Base-by-base conservation (phyloP, 2,888 invertebrate genomes). In the Smittia sp. region DNA sequence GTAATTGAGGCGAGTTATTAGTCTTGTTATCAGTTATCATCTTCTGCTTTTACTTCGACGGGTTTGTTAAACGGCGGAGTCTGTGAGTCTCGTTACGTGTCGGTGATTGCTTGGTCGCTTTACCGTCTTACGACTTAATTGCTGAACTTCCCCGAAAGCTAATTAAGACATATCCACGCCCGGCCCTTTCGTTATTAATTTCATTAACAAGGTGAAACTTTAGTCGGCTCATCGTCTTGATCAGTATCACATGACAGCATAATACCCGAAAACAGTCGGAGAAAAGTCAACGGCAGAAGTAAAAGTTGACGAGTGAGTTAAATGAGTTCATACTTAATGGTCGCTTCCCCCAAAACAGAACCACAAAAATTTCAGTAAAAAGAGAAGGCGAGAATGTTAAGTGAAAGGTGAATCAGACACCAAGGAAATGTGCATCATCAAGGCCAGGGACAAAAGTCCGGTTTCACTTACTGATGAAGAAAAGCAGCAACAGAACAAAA, bases 391-490 rank as follows among this genome's bases (percentile, higher is more conserved):
- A 63, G 24, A 63, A 63, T 25, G 20, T 66, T 66, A 38, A 66
- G 66, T 66, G 66, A 66, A 66, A 66, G 66, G 66, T 66, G 66
- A 66, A 18, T 66, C 38, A 38, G 58, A 18, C 58, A 58, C 58
- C 46, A 46, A 2, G n/a, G 46, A 58, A 58, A 18, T 38, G 38
- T 9, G 32, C 32, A 32, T 65, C 66, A 66, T 66, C 38, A 66
- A 66, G 66, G 66, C 38, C 66, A 58, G 3, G 18, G 13, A 58
- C 1, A 22, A 46, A n/a, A n/a, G 18, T 65, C 65, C 27, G 66
- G 66, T 66, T 66, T 32, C 66, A 66, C 66, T 66, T 66, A 66
- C 66, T 66, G 66, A 66, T 38, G 66, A 66, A 66, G 39, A 20
- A 66, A 15, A 66, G 38, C 20, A 66, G 38, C 38, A 66, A 38